A percentile compares a stretch with the other conserved stretches of the same genome.
phyloP scores from a whole-genome alignment of 2,888 invertebrate genomes.

The Mayetiola destructor region DNA sequence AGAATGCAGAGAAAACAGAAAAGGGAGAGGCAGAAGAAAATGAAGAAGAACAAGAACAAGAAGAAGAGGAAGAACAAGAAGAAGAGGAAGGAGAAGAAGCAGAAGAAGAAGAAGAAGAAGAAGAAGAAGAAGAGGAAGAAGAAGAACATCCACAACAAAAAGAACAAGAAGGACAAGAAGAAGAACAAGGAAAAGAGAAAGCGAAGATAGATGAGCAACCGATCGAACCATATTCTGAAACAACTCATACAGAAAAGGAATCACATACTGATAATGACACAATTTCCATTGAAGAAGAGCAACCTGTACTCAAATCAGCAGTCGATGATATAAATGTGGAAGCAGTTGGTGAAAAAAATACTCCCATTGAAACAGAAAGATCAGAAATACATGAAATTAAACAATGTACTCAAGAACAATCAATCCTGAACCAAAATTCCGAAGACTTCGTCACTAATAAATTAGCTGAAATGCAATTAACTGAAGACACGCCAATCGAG shows the following conservation, averaged over 20 bases:
- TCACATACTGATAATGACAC: neutral
- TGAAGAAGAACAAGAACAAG: neutral
- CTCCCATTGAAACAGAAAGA: no score
- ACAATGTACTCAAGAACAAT: no score
- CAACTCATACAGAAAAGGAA: neutral
- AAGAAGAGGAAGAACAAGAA: conserved; percentile 13
- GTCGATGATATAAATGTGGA: no score
- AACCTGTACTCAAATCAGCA: no score
- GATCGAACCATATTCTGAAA: neutral
- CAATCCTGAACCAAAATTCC: no score
- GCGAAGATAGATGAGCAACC: neutral
- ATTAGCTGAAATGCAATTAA: neutral
- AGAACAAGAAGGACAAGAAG: neutral
- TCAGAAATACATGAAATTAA: no score
- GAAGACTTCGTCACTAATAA: no score
- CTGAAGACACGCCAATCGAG: neutral
- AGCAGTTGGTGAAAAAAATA: no score
- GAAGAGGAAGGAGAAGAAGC: conserved; percentile 8
- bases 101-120: neutral
- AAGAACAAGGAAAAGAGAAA: neutral
- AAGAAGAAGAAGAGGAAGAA: conserved; percentile 14
- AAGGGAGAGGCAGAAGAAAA: no score
- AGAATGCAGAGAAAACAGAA: no score
- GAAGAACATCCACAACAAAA: neutral
- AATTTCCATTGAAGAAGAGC: neutral